Conservation (phyloP, 2,797 vertebrate species). For the Chlorospingus semifuscus region DNA sequence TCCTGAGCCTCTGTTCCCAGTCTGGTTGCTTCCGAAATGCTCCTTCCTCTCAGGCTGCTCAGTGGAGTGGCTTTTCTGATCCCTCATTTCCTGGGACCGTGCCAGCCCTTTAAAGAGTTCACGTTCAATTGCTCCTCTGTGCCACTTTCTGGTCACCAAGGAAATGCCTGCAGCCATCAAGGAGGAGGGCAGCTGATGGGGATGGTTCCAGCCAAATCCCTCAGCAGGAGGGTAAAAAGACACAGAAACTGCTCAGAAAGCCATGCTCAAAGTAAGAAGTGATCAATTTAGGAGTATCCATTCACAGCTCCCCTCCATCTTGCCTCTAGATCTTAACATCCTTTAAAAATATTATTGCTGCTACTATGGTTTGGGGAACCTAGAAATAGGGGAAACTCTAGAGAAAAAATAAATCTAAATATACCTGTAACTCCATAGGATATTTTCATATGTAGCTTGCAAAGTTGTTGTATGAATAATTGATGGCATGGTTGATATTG, state of each 20-base stretch:
- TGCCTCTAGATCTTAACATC: not conserved
- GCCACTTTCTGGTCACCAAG: constrained; percentile 11
- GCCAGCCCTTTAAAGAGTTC: not conserved
- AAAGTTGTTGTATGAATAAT: not conserved
- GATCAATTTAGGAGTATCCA: not conserved
- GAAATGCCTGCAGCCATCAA: not conserved
- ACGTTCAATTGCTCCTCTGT: not conserved
- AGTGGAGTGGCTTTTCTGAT: not conserved
- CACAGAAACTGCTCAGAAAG: not conserved
- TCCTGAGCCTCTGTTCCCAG: not conserved
- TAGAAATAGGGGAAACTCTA: not conserved
- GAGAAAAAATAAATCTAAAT: not conserved
- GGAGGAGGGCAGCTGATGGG: not conserved
- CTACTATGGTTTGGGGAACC: not conserved
- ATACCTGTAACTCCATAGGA: not conserved
- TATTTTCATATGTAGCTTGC: not conserved
- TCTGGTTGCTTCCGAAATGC: not conserved
- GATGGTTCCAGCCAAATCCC: not conserved
- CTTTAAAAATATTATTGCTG: not conserved
- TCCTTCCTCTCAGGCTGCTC: not conserved
- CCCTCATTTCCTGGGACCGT: not conserved
- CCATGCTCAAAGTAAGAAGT: not conserved
- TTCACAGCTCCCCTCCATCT: not conserved
- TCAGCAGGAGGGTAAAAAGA: not conserved
- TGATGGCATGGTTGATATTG: not conserved